A percentile compares a stretch with the other conserved stretches of the same genome.
Evolutionary conservation across 2,113 vertebrate genomes (phyloP).

Genomic region (Sisor rabdophorus): DNA sequence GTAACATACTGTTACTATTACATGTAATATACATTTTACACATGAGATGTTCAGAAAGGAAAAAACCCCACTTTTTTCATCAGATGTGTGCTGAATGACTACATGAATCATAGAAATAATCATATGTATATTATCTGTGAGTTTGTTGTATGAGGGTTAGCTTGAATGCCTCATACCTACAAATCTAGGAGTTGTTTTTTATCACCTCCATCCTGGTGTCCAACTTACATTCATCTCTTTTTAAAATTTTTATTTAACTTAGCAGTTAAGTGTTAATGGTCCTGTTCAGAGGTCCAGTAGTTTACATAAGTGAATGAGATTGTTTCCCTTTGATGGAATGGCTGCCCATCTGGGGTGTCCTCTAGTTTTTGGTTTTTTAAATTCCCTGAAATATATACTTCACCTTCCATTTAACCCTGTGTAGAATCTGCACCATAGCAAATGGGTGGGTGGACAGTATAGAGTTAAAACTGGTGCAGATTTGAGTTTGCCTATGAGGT

Average conservation of each 20-base stretch:
- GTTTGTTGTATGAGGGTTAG: background rate
- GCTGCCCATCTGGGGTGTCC: no score
- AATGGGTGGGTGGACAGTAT: background rate
- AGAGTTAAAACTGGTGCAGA: background rate
- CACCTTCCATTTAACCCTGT: no score
- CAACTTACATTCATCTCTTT: no score
- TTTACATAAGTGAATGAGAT: no score
- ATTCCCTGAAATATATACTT: no score
- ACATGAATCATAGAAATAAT: background rate
- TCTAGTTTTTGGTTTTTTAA: no score
- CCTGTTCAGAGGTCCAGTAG: no score
- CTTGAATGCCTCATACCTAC: background rate
- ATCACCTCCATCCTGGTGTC: no score
- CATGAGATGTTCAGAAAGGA: background rate
- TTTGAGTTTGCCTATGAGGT: background rate
- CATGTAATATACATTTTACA: background rate
- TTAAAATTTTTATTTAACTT: no score
- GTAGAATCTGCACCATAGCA: background rate
- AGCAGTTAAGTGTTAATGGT: no score
- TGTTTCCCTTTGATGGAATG: no score
- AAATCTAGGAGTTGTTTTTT: no score
- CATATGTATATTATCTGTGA: background rate
- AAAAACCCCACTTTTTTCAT: background rate
- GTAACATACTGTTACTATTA: constrained; percentile 4
- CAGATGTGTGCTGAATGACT: background rate